Base-by-base conservation (phyloP, 2,888 invertebrate species). In the Cantharis lateralis region DNA sequence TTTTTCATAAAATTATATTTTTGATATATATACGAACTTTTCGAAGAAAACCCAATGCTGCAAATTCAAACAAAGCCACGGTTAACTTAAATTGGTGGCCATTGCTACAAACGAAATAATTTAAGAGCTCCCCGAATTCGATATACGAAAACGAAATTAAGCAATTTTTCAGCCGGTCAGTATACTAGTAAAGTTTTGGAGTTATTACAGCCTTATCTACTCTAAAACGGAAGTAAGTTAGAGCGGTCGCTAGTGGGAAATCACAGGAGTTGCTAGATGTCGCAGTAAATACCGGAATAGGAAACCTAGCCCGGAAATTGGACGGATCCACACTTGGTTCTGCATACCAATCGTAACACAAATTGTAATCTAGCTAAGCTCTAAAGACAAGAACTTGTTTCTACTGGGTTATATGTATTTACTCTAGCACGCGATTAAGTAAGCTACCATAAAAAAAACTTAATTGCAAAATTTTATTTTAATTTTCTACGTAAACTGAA, bases 221-320 rank as follows among this genome's bases (percentile, higher is more conserved):
- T 77, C 79, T 70, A 74, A 79, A 79, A 70, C 78, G 82, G 79
- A 82, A 81, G 78, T 78, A 79, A 78, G 79, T 79, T 77, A 72
- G 81, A 80, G 76, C 71, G 75, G 80, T 79, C 78, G 79, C 80
- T 80, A 66, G 80, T 78, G 81, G 82, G 80, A 82, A 82, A 82
- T 82, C 81, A 80, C 80, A 75, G 79, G 77, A 77, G 78, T 76
- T 77, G 82, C 81, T 84, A 83, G 84, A 84, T 84, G 85, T 84
- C 84, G 83, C 82, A 82, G 84, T 86, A 85, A 86, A 85, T 85
- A 83, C 86, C 85, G 87, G 85, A 85, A 85, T 83, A 81, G 85
- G 86, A 86, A 86, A 86, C 86, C 86, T 82, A 82, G 81, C 74
- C 82, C 85, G 86, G 86, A 86, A 87, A 86, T 87, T 86, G 85